Conservation (phyloP, 2,113 vertebrate genomes). For the Telmatochromis sp. region DNA sequence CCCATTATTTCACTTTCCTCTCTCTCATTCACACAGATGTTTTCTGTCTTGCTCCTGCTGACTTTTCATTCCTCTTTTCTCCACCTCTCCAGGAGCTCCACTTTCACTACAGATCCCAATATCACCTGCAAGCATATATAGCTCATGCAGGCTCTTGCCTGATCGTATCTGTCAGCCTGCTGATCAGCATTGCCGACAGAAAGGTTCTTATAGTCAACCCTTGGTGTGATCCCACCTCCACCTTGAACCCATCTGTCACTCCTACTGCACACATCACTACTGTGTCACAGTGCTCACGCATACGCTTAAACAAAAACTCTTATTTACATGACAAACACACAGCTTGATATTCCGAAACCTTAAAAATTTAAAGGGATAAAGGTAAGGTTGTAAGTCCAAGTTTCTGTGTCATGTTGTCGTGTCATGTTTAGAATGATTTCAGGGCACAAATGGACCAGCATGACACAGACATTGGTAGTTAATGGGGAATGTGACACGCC, state of each 20-base stretch:
- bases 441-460: background rate
- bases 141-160: background rate
- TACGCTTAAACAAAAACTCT: background rate
- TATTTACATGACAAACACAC: background rate
- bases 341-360: background rate
- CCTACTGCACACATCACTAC: background rate
- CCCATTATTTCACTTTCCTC: background rate
- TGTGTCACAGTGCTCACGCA: background rate
- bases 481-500: background rate
- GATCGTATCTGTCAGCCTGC: background rate
- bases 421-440: background rate
- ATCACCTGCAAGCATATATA: background rate
- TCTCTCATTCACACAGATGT: background rate
- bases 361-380: background rate
- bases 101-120: background rate
- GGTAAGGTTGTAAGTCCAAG: background rate
- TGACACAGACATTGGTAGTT: background rate
- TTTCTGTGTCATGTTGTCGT: background rate
- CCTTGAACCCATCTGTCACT: background rate
- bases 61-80: background rate
- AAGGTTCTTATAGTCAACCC: background rate
- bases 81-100: background rate
- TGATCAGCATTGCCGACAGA: background rate
- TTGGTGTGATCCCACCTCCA: background rate
- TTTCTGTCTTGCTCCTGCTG: background rate